Evolutionary conservation across 2,113 vertebrate species (phyloP), one percentile per base, ranked within the genome.

Genomic region (Myocastor coypus): DNA sequence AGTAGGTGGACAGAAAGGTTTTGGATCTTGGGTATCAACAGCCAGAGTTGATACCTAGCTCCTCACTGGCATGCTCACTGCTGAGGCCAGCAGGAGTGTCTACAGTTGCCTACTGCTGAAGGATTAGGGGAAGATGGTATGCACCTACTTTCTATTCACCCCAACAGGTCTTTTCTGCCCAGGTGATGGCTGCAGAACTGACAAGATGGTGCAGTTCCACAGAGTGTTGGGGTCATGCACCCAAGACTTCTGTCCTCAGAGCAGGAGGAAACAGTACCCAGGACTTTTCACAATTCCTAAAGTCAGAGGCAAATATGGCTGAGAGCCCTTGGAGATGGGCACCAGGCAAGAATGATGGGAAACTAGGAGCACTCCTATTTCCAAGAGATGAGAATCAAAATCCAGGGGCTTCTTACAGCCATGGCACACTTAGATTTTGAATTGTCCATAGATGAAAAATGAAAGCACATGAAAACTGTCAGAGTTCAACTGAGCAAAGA

Each of bases 201-300:
- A 66, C 52, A 32, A 24, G 12, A 52, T 50, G 26, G 6, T 59
- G 16, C 37, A 50, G 89, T 42, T 73, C 69, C 20, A 92, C 83
- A 91, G 37, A 40, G 50, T 14, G 24, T 50, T 94, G 5, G 50
- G 63, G 28, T 86, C 30, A 6, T 61, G 59, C 9, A 14, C 20
- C 71, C 4, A 59, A n/a, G 50, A 87, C 59, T 64, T 87, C 37
- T 71, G 28, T 87, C 85, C 80, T 85, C 19, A 75, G 50, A 94
- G 57, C 17, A 80, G 42, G 32, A 82, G 24, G 13, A 59, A 42
- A 87, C 30, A 92, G 26, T 19, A 77, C 1, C n/a, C 68, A 78
- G 37, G 82, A 55, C 59, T 83, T 78, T 86, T 26, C 59, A 71
- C 52, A 86, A 7, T 78, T n/a, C 71, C 91, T 63, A 94, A 91